Percentiles rank a stretch among this genome's conserved stretches.
Evolutionary conservation across 2,797 vertebrate genomes (phyloP).

Genomic region (Melanotaenia boesemani): DNA sequence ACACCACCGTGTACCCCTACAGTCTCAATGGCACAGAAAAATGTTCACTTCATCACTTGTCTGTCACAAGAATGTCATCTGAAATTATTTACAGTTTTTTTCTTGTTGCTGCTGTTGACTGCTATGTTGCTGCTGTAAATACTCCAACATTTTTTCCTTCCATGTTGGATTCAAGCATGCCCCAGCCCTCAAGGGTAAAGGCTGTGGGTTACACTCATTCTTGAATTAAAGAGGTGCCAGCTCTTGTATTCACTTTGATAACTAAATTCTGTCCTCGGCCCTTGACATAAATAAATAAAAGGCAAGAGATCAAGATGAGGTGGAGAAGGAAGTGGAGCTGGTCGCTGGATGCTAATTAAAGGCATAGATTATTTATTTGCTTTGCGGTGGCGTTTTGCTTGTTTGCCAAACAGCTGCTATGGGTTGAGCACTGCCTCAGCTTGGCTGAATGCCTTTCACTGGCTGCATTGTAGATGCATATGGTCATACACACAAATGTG

Average conservation of each 20-base stretch:
- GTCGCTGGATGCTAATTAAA: constrained; percentile 65
- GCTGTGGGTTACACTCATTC: constrained; percentile 50
- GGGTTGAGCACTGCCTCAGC: constrained; percentile 35
- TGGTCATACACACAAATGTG: constrained; percentile 35
- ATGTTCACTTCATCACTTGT: background rate
- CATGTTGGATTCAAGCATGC: constrained; percentile 23
- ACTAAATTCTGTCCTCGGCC: constrained; percentile 55
- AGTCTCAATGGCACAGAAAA: too few relatives aligned
- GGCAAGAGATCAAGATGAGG: constrained; percentile 58
- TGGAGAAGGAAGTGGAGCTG: constrained; percentile 16
- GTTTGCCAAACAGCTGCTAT: constrained; percentile 67
- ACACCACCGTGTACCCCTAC: too few relatives aligned
- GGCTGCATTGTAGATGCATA: constrained; percentile 46
- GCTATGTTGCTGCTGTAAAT: constrained; percentile 3
- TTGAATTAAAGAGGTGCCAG: constrained; percentile 56
- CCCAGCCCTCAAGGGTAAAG: background rate
- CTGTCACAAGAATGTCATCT: constrained; percentile 28
- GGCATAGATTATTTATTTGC: constrained; percentile 76
- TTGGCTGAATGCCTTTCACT: too few relatives aligned
- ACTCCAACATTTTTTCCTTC: constrained; percentile 14
- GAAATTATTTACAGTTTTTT: constrained; percentile 37
- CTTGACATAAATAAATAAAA: constrained; percentile 55
- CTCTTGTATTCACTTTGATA: constrained; percentile 69
- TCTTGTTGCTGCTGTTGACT: constrained; percentile 31
- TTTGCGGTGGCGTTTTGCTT: constrained; percentile 68